phyloP scores from a whole-genome alignment of 2,888 invertebrate species.

The Biston betularia region DNA sequence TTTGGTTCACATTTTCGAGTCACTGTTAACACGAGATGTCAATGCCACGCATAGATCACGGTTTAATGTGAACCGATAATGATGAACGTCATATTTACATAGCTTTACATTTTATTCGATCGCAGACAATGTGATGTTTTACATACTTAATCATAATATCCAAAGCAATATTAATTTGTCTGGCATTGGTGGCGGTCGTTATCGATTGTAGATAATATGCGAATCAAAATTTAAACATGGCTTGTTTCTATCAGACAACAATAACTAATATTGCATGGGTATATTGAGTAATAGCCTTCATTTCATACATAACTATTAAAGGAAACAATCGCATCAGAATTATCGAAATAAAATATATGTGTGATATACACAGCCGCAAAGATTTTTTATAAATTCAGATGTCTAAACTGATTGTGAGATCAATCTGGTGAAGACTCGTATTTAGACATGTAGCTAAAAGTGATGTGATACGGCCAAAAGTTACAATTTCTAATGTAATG shows the following conservation, averaged over 20 bases:
- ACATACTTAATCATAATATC: constrained; percentile 70
- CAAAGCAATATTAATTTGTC: constrained; percentile 80
- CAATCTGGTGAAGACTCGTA: not conserved
- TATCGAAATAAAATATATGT: not conserved
- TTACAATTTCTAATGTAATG: not conserved
- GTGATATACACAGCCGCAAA: not conserved
- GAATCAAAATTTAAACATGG: constrained; percentile 50
- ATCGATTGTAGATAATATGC: constrained; percentile 56
- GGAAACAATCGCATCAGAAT: not conserved
- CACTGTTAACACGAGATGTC: constrained; percentile 48
- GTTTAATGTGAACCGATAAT: constrained; percentile 67
- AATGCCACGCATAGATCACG: constrained; percentile 47
- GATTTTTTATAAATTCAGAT: not conserved
- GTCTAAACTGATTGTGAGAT: not conserved
- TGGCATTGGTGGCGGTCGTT: constrained; percentile 74
- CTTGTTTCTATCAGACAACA: constrained; percentile 59
- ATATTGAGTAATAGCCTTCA: constrained; percentile 59
- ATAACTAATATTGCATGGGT: constrained; percentile 84
- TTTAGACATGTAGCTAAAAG: not conserved
- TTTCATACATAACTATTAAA: constrained; percentile 47
- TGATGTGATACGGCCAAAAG: not conserved
- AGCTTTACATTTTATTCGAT: constrained; percentile 72
- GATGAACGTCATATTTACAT: constrained; percentile 59
- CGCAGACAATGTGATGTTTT: constrained; percentile 71
- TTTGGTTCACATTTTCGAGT: constrained; percentile 71